phyloP scores from a whole-genome alignment of 92 coral and sea anemone species.

The Palythoa heliodiscus region DNA sequence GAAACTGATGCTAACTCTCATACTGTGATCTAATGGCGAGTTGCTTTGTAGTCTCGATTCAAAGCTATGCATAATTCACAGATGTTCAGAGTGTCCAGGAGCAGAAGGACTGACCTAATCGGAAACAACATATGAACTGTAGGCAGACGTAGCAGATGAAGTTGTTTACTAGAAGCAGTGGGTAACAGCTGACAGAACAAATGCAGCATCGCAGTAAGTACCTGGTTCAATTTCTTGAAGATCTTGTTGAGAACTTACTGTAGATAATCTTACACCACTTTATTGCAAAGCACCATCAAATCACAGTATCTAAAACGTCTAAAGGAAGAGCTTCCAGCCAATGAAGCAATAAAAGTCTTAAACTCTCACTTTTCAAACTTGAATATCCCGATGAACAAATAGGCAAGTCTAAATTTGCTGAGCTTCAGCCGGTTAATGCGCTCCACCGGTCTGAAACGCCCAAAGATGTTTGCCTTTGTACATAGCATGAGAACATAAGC shows the following conservation, averaged over 20 bases:
- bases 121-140: not conserved
- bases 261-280: constrained; percentile 17
- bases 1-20: constrained; percentile 21
- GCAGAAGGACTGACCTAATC: constrained; percentile 9
- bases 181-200: constrained; percentile 23
- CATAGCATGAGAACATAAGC: no score
- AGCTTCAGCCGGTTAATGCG: no score
- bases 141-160: constrained; percentile 21
- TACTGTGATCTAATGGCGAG: constrained; percentile 16
- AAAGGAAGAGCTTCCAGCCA: no score
- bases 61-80: constrained; percentile 30
- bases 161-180: constrained; percentile 33
- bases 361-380: no score
- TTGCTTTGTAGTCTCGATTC: not conserved
- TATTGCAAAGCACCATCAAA: no score
- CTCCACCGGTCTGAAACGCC: no score
- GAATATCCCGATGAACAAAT: no score
- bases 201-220: constrained; percentile 31
- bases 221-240: constrained; percentile 25
- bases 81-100: constrained; percentile 18
- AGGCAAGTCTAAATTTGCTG: no score
- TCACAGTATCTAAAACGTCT: no score
- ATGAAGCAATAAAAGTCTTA: no score
- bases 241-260: constrained; percentile 29
- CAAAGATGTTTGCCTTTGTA: no score